Evolutionary conservation across 2,888 invertebrate genomes (phyloP).

Genomic region (Timema podura): DNA sequence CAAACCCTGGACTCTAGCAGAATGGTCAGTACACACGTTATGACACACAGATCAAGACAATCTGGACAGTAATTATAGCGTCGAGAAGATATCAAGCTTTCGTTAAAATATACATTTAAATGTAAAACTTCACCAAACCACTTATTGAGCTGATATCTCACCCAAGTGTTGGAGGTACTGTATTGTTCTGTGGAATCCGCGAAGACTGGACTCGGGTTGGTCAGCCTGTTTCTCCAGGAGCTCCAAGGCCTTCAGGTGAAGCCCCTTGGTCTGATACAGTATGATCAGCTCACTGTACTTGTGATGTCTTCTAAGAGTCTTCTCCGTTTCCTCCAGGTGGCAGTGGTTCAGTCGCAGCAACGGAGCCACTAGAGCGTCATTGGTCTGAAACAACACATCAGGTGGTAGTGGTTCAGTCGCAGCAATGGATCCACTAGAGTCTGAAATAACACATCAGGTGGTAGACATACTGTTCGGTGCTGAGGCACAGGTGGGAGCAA

Average conservation of each 20-base stretch:
- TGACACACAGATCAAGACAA: not conserved
- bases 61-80: not conserved
- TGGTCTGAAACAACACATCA: slow-evolving; percentile 59
- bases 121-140: no score
- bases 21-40: not conserved
- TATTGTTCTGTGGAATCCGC: slow-evolving; percentile 79
- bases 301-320: slow-evolving; percentile 76
- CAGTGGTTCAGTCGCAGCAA: slow-evolving; percentile 88
- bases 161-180: slow-evolving; percentile 89
- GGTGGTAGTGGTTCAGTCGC: slow-evolving; percentile 85
- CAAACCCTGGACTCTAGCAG: not conserved
- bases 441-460: slow-evolving; percentile 55
- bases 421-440: slow-evolving; percentile 88
- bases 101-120: no score
- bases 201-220: slow-evolving; percentile 69
- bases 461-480: slow-evolving; percentile 70
- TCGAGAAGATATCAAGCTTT: no score
- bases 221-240: slow-evolving; percentile 73
- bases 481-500: not conserved
- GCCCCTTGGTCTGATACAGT: slow-evolving; percentile 89
- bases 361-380: slow-evolving; percentile 91
- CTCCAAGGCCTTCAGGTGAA: slow-evolving; percentile 88
- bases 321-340: slow-evolving; percentile 90
- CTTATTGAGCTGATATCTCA: slow-evolving; percentile 34
- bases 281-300: slow-evolving; percentile 93